A percentile compares a stretch with the other conserved stretches of the same genome.
phyloP scores from a whole-genome alignment of 2,113 vertebrate genomes.

The Bubo scandiacus region DNA sequence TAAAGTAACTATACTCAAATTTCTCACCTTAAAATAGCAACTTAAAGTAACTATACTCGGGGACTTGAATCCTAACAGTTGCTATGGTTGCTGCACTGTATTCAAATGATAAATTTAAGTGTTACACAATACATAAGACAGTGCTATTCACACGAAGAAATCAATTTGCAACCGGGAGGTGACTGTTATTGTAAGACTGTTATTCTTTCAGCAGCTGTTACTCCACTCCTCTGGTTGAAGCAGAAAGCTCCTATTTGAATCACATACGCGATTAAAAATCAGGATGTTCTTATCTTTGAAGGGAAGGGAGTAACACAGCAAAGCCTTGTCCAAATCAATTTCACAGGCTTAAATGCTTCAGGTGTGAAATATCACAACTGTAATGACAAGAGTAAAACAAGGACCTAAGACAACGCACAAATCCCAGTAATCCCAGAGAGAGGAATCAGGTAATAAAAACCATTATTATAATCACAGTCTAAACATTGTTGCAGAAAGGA shows the following conservation, averaged over 20 bases:
- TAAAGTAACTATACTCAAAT: not conserved
- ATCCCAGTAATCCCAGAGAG: not conserved
- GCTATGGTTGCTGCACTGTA: not conserved
- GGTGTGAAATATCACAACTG: not conserved
- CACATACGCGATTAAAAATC: not conserved
- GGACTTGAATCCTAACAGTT: not conserved
- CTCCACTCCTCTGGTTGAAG: not conserved
- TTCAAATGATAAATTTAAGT: not conserved
- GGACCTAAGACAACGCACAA: not conserved
- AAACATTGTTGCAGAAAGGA: not conserved
- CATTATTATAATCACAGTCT: not conserved
- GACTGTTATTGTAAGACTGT: not conserved
- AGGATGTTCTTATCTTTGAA: not conserved
- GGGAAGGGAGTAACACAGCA: not conserved
- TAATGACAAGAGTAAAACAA: not conserved
- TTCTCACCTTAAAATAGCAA: constrained; percentile 14
- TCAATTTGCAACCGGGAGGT: not conserved
- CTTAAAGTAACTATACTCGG: not conserved
- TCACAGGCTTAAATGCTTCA: not conserved
- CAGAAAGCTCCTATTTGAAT: not conserved
- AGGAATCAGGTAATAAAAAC: not conserved
- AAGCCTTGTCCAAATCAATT: not conserved
- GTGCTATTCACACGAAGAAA: not conserved
- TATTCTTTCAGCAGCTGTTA: not conserved
- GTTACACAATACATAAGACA: not conserved